Evolutionary conservation across 2,888 invertebrate genomes (phyloP).

Genomic region (Drosophila quasianomalipes): DNA sequence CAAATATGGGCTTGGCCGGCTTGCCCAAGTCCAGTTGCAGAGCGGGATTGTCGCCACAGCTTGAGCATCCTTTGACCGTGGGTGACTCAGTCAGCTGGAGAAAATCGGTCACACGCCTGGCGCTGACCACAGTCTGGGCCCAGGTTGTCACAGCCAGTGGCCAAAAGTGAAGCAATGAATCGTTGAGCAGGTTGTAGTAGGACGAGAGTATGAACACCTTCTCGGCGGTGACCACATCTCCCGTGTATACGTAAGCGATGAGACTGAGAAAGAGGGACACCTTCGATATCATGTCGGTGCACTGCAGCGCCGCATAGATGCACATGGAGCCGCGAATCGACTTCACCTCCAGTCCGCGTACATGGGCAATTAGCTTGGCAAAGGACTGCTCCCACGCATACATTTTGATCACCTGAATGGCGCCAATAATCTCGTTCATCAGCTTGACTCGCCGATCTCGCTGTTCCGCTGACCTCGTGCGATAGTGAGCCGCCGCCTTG

Average conservation of each 20-base stretch:
- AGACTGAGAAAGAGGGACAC: constrained; percentile 92
- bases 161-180: constrained; percentile 91
- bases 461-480: constrained; percentile 91
- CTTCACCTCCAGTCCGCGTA: constrained; percentile 90
- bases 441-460: constrained; percentile 90
- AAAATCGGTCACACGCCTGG: constrained; percentile 89
- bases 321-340: constrained; percentile 86
- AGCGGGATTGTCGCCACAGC: constrained; percentile 72
- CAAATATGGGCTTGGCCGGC: constrained; percentile 63
- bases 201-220: constrained; percentile 92
- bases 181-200: constrained; percentile 92
- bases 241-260: constrained; percentile 88
- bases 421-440: constrained; percentile 95
- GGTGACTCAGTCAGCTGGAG: constrained; percentile 83
- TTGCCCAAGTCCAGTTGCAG: constrained; percentile 59
- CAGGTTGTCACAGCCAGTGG: constrained; percentile 92
- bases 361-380: constrained; percentile 89
- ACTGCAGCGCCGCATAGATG: constrained; percentile 75
- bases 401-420: constrained; percentile 95
- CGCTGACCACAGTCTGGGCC: constrained; percentile 91
- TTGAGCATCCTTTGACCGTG: constrained; percentile 30
- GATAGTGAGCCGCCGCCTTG: constrained; percentile 88
- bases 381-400: constrained; percentile 95
- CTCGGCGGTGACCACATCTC: constrained; percentile 89
- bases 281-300: constrained; percentile 90